Conservation (phyloP, 2,113 vertebrate species). For the Gadus chalcogrammus region DNA sequence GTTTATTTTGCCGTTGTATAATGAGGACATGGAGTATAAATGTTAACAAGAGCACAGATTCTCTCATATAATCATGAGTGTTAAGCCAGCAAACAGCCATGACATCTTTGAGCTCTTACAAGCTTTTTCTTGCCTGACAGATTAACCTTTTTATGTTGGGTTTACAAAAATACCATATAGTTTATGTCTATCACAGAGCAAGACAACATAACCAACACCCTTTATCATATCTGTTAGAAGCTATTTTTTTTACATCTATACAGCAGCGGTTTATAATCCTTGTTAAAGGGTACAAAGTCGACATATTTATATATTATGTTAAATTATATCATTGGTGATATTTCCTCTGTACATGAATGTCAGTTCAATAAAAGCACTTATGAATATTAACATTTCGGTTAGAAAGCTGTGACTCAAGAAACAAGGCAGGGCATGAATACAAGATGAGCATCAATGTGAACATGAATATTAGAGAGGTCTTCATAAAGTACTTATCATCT, state of each 20-base stretch:
- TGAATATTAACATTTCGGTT: too few relatives aligned
- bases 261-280: slow-evolving; percentile 33
- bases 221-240: slow-evolving; percentile 12
- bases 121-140: slow-evolving; percentile 26
- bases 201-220: slow-evolving; percentile 28
- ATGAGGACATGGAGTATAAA: slow-evolving; percentile 29
- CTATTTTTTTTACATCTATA: slow-evolving; percentile 22
- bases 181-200: slow-evolving; percentile 23
- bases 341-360: too few relatives aligned
- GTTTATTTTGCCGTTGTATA: slow-evolving; percentile 32
- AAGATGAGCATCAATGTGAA: too few relatives aligned
- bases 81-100: slow-evolving; percentile 35
- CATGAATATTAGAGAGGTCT: too few relatives aligned
- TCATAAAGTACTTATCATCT: too few relatives aligned
- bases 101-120: slow-evolving; percentile 47
- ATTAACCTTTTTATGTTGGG: slow-evolving; percentile 7
- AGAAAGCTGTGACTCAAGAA: too few relatives aligned
- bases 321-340: too few relatives aligned
- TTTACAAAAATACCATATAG: slow-evolving; percentile 42
- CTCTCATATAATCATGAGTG: slow-evolving; percentile 53
- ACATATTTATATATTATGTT: too few relatives aligned
- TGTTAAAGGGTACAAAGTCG: slow-evolving; percentile 21
- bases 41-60: slow-evolving; percentile 32
- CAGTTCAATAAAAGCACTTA: too few relatives aligned
- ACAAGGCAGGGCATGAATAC: too few relatives aligned